These are phyloP conservation scores for Ptilorrhoa leucosticta DNA, from an alignment of 2,113 vertebrate species.

Conservation along the genomic window DNA sequence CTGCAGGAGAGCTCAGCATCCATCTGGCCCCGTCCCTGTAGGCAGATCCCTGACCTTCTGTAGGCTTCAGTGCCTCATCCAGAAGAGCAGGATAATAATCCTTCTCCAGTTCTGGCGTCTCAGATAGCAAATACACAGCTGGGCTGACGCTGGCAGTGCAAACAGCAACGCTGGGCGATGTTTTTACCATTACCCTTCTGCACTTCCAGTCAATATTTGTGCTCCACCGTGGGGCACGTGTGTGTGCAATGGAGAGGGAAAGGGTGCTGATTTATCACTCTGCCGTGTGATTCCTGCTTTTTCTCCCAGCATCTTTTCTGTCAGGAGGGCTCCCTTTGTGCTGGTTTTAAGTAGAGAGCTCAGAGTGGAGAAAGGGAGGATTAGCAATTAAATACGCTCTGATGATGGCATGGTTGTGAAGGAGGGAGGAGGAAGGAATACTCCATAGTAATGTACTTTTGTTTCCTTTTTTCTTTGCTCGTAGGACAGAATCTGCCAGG, in stretches of 20 bases:
- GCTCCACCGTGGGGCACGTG: not conserved
- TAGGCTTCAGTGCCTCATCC: not conserved
- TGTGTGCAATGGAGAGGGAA: not conserved
- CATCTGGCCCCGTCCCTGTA: not conserved
- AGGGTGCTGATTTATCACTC: slow-evolving; percentile 6
- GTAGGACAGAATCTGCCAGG: slow-evolving; percentile 54
- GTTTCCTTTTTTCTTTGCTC: slow-evolving; percentile 27
- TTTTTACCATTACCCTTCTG: not conserved
- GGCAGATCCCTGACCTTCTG: slow-evolving; percentile 35
- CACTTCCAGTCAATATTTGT: not conserved
- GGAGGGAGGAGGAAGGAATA: slow-evolving; percentile 40
- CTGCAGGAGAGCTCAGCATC: not conserved
- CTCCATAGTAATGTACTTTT: slow-evolving; percentile 38
- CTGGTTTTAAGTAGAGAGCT: slow-evolving; percentile 22
- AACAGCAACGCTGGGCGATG: not conserved
- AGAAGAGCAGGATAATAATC: slow-evolving; percentile 4
- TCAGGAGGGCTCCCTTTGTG: slow-evolving; percentile 41
- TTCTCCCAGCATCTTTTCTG: slow-evolving; percentile 19
- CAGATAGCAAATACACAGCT: not conserved
- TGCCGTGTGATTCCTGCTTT: slow-evolving; percentile 4
- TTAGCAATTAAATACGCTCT: slow-evolving; percentile 54
- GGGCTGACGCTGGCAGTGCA: not conserved
- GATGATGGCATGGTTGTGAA: slow-evolving; percentile 46
- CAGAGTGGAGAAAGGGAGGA: slow-evolving; percentile 43
- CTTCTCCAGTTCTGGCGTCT: not conserved